Base-by-base conservation (phyloP, 2,888 invertebrate genomes). In the Xylota sylvarum region DNA sequence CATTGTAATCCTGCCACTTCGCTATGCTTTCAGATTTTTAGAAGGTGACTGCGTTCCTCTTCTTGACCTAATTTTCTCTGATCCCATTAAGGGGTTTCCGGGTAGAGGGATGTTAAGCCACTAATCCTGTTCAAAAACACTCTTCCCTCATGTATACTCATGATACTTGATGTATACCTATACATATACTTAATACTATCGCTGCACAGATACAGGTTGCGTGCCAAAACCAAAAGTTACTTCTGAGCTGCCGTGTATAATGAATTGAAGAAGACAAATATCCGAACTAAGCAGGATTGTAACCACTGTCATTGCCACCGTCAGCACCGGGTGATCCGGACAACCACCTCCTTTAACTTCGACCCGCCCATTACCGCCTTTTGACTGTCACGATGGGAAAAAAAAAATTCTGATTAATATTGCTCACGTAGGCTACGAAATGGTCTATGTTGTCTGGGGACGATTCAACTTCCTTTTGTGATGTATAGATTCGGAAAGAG, bases 391-490 rank as follows among this genome's bases (percentile, higher is more conserved):
- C 12, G 37, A 3, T 56, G 14, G 27, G 3, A 35, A 37, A 52
- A 37, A 35, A 52, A 32, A 35, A 43, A 35, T 55, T 27, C 74
- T 69, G 72, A 67, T 67, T 58, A 64, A 79, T 74, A 79, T 70
- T 69, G 50, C 74, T 43, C 79, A 74, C 74, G 74, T 74, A 84
- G 55, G 35, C 62, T 19, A 14, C 12, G 55, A n/a, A 55, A 62
- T 55, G n/a, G 62, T 12, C n/a, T 12, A n/a, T 1, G 48, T 58
- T 52, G 52, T 27, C 58, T 67, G 27, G 27, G 7, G 56, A 76
- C 32, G 43, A 7, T 46, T 19, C 5, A 65, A 46, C 43, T 46
- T 23, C 12, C 27, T 35, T 40, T 64, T 76, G 7, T 17, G 52
- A 27, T 50, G n/a, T n/a, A 70, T 77, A 48, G 40, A 19, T 56